These are phyloP conservation scores for Bombus sylvicola DNA, from an alignment of 1,140 invertebrate species.

Conservation along the genomic window DNA sequence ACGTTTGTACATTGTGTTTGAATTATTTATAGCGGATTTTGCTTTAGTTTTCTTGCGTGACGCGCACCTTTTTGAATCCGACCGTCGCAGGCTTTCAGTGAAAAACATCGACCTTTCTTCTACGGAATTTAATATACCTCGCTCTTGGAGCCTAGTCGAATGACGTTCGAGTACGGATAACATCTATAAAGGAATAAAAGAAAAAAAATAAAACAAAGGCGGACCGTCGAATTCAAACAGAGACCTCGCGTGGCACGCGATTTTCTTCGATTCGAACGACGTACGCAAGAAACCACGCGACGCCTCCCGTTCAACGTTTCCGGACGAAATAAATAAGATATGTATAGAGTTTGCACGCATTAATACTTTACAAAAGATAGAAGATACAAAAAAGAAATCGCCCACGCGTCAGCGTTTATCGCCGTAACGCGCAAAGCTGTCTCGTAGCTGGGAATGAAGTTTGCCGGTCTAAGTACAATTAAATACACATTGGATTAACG, in stretches of 20 bases:
- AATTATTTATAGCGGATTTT: slow-evolving; percentile 44
- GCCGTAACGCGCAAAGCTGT: no score
- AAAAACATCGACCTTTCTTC: background rate
- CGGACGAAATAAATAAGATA: slow-evolving; percentile 48
- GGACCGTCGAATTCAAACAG: slow-evolving; percentile 11
- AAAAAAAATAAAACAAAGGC: no score
- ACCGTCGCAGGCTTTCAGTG: slow-evolving; percentile 1
- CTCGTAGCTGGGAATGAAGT: background rate
- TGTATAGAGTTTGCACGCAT: slow-evolving; percentile 6
- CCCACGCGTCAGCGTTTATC: no score
- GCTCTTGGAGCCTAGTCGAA: background rate
- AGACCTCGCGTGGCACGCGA: slow-evolving; percentile 14
- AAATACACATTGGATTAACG: slow-evolving; percentile 58
- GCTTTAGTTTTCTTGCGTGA: slow-evolving; percentile 45
- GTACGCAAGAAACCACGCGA: slow-evolving; percentile 6
- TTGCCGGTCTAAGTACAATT: slow-evolving; percentile 55
- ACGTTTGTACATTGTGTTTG: slow-evolving; percentile 62
- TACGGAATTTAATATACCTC: background rate
- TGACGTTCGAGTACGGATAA: no score
- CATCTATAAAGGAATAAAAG: background rate
- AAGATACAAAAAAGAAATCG: background rate
- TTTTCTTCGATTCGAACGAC: background rate
- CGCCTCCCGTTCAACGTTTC: slow-evolving; percentile 19
- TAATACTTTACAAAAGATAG: slow-evolving; percentile 33
- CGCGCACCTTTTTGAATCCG: slow-evolving; percentile 51